These are phyloP conservation scores for Choristoneura rosaceana DNA, from an alignment of 2,888 invertebrate species.

Conservation along the genomic window DNA sequence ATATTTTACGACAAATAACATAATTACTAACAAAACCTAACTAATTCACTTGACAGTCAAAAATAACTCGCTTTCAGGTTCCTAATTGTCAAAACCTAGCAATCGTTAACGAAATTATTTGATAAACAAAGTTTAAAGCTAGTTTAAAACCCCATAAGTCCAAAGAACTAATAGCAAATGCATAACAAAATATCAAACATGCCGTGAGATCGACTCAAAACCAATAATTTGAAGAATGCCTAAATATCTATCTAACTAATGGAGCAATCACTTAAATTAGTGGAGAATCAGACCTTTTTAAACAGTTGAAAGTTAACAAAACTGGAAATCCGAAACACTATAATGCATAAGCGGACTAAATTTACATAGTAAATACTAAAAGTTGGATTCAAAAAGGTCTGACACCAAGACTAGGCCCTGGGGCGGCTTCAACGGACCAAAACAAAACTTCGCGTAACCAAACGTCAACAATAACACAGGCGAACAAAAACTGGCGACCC, in stretches of 20 bases:
- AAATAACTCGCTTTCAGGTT: background rate
- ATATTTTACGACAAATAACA: background rate
- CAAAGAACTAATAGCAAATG: conserved; percentile 59
- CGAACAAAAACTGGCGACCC: conserved; percentile 73
- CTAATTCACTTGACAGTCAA: background rate
- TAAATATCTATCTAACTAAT: conserved; percentile 83
- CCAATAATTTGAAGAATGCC: conserved; percentile 79
- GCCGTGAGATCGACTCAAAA: conserved; percentile 76
- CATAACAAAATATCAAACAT: conserved; percentile 59
- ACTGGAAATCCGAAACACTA: conserved; percentile 35
- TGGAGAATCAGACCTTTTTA: conserved; percentile 75
- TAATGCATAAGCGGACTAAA: conserved; percentile 42
- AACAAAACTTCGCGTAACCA: conserved; percentile 62
- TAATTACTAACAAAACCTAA: background rate
- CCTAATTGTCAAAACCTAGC: background rate
- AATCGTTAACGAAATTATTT: conserved; percentile 12
- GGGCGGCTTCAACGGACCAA: conserved; percentile 69
- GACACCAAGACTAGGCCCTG: conserved; percentile 78
- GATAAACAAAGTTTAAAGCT: conserved; percentile 33
- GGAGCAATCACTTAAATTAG: conserved; percentile 72
- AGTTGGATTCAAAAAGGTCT: conserved; percentile 67
- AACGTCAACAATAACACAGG: conserved; percentile 62
- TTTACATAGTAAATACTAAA: conserved; percentile 43
- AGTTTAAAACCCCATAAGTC: conserved; percentile 24
- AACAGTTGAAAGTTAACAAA: conserved; percentile 52